Base-by-base conservation (phyloP, 1,140 invertebrate species). In the Ceratosolen fusciceps region DNA sequence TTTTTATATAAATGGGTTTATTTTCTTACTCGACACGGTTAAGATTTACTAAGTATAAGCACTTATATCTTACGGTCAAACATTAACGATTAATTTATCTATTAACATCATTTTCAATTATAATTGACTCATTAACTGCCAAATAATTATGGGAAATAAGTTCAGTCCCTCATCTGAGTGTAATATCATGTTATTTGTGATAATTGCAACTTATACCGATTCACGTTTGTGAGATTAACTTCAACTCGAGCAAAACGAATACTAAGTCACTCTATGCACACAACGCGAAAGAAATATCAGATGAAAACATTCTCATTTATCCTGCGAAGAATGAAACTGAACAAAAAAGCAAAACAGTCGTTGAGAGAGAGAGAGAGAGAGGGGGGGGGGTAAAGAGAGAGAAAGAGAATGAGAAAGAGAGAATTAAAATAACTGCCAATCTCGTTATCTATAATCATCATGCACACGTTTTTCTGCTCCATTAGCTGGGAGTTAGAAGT, bases 371-470 rank as follows among this genome's bases (percentile, higher is more conserved):
- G 47, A 68, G 24, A 72, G 29, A 60, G 12, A 68, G 62, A 49
- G 34, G 73, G 1, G 19, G 24, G 67, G 31, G 26, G 47, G 52
- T 21, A 80, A 9, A 68, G 39, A 74, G 49, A 77, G 29, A 77
- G 52, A n/a, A n/a, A n/a, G n/a, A n/a, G n/a, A n/a, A n/a, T n/a
- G n/a, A n/a, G n/a, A n/a, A n/a, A n/a, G n/a, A n/a, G n/a, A n/a
- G n/a, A n/a, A n/a, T n/a, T 74, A 47, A 81, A 74, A 19, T 71
- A 80, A 80, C 78, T 80, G 78, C 73, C 78, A 80, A 80, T 65
- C 37, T 80, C 37, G 49, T 79, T 58, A 74, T 70, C 75, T 80
- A 80, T 75, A 71, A 74, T 70, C 26, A 80, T 76, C 60, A 80
- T 76, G 54, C 72, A 75, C 78, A 75, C 73, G n/a, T 73, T 80